These are phyloP conservation scores for Colistium nudipinnis DNA, from an alignment of 2,113 vertebrate genomes.

Conservation along the genomic window DNA sequence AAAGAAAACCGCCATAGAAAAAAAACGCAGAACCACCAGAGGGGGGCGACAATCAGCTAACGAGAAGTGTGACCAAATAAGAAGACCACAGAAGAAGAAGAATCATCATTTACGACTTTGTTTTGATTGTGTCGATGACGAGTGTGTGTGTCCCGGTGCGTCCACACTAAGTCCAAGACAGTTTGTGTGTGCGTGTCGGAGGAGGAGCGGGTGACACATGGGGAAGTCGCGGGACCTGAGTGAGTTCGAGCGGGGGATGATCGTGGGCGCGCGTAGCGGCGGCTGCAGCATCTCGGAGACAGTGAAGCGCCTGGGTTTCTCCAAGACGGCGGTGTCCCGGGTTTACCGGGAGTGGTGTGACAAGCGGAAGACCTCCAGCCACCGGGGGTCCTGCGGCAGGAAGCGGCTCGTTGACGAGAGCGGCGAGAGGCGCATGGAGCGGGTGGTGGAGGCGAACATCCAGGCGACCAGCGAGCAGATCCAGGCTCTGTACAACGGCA, in stretches of 20 bases:
- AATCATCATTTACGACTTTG: neutral
- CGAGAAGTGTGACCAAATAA: neutral
- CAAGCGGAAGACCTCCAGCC: constrained; percentile 42
- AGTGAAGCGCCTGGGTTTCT: constrained; percentile 34
- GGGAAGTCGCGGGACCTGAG: constrained; percentile 51
- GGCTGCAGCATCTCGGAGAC: constrained; percentile 49
- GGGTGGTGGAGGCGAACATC: constrained; percentile 43
- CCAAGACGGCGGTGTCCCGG: constrained; percentile 40
- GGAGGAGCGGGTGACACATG: constrained; percentile 8
- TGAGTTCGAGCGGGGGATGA: constrained; percentile 50
- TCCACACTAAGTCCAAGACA: too few species aligned
- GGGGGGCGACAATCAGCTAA: constrained; percentile 5
- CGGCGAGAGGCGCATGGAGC: constrained; percentile 33
- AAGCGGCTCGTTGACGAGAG: constrained; percentile 50
- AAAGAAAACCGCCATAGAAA: neutral
- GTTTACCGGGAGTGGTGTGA: constrained; percentile 48
- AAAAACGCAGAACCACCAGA: neutral
- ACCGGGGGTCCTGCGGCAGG: constrained; percentile 37
- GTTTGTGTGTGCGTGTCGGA: neutral
- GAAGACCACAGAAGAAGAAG: constrained; percentile 14
- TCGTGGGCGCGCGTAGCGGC: constrained; percentile 35
- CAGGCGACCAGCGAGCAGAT: constrained; percentile 38
- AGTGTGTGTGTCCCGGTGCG: neutral
- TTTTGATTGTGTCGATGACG: neutral
- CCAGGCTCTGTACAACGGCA: constrained; percentile 49